Percentiles rank a stretch among this genome's conserved stretches.
Conservation (phyloP, 2,888 invertebrate species). For the Bugula neritina region DNA sequence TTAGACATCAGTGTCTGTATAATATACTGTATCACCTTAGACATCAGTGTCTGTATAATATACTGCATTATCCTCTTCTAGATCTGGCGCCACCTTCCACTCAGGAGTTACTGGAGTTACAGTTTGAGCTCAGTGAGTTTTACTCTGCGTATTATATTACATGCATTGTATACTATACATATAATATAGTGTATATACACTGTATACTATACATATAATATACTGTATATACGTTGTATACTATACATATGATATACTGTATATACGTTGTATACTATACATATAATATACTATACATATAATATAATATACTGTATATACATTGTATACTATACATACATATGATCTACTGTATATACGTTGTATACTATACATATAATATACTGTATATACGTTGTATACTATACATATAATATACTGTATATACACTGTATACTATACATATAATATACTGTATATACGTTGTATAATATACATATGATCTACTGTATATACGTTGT, state of each 20-base stretch:
- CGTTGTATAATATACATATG: neutral
- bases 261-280: neutral
- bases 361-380: neutral
- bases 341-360: neutral
- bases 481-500: neutral
- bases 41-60: too few species aligned
- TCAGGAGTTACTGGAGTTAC: neutral
- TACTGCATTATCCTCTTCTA: too few species aligned
- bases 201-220: neutral
- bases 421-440: neutral
- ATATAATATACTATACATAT: neutral
- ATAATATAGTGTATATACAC: neutral
- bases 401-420: neutral
- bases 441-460: neutral
- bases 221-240: neutral
- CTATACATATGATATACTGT: neutral
- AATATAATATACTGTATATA: neutral
- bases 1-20: too few species aligned
- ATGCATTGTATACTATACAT: neutral
- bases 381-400: neutral
- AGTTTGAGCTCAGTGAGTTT: slow-evolving; percentile 18
- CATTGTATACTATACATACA: neutral
- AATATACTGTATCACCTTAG: too few species aligned
- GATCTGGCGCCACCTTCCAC: neutral
- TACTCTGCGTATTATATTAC: neutral